Base-by-base conservation (phyloP, 1,140 invertebrate species). In the Medauroidea extradentata region DNA sequence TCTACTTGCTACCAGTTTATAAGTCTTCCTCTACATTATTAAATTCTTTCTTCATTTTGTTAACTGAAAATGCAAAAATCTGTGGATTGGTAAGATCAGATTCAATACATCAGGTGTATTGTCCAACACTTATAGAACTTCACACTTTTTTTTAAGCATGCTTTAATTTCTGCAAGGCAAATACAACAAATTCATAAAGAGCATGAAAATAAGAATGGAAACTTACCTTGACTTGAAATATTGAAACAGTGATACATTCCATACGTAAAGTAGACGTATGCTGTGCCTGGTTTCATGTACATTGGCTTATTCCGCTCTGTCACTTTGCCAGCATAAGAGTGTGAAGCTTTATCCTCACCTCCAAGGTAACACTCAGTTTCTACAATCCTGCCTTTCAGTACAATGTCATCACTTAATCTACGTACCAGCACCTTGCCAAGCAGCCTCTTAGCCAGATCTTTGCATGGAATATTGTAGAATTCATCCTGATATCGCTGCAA, bases 241-340 rank as follows among this genome's bases (percentile, higher is more conserved):
- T 93, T 93, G 64, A 92, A 84, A 66, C 89, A 91, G 68, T 85
- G 80, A 68, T 93, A 91, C 83, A 90, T 89, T 64, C 90, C 89
- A 74, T 93, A 92, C 13, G 88, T 91, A 53, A 85, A 76, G 66
- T 91, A 92, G 3, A 92, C 86, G 75, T 88, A 92, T 34, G 82
- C 79, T 29, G 90, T 92, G n/a, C 90, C 90, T 23, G 88, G 82
- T 43, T 65, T 72, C 87, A 91, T 90, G 68, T 85, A 93, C 87
- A 92, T 90, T 2, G 90, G 85, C 67, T 82, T 77, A 71, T 85
- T 91, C 65, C 82, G 73, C 11, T 79, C 73, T 14, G 90, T 91
- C 62, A 80, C 67, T 74, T 81, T 85, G 14, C 84, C 82, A 55
- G 81, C 75, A 67, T 79, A 89, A 0, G 88, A 85, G 65, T 88